A percentile compares a stretch with the other conserved stretches of the same genome.
These are phyloP conservation scores for Cuculus canorus DNA, from an alignment of 2,797 vertebrate genomes.

Conservation along the genomic window DNA sequence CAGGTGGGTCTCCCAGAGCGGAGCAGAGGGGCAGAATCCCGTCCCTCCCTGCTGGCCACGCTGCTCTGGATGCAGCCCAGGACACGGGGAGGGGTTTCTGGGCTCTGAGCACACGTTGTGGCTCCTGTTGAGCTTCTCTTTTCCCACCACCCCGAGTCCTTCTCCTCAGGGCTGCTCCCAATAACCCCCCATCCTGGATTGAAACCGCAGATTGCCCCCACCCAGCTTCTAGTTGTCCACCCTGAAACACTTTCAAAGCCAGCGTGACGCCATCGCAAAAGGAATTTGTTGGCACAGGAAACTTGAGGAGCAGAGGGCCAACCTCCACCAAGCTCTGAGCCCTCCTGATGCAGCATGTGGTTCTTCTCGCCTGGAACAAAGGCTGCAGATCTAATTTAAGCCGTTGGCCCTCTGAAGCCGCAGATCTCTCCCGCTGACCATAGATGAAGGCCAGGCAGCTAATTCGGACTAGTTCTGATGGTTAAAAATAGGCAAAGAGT, in stretches of 20 bases:
- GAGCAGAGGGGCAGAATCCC: too few relatives aligned
- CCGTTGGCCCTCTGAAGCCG: neutral
- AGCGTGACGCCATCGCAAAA: neutral
- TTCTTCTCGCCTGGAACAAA: neutral
- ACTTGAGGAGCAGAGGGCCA: neutral
- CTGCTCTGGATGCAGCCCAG: too few relatives aligned
- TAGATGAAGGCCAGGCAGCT: neutral
- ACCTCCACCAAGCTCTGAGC: neutral
- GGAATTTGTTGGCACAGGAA: neutral
- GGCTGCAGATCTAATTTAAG: neutral
- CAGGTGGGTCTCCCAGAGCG: too few relatives aligned
- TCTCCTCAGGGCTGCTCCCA: too few relatives aligned
- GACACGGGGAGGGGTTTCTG: too few relatives aligned
- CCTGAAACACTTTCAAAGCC: neutral
- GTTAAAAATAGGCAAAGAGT: neutral
- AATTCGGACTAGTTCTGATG: neutral
- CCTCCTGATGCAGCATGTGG: rapidly evolving
- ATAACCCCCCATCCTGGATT: too few relatives aligned
- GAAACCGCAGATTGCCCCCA: too few relatives aligned
- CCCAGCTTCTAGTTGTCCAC: neutral
- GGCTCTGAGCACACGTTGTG: too few relatives aligned
- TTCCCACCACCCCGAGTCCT: too few relatives aligned
- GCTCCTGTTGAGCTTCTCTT: too few relatives aligned
- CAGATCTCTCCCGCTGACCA: neutral
- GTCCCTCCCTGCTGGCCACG: too few relatives aligned